Evolutionary conservation across 2,888 invertebrate genomes (phyloP), one percentile per base, ranked within the genome.

Genomic region (Pollenia griseotomentosa): DNA sequence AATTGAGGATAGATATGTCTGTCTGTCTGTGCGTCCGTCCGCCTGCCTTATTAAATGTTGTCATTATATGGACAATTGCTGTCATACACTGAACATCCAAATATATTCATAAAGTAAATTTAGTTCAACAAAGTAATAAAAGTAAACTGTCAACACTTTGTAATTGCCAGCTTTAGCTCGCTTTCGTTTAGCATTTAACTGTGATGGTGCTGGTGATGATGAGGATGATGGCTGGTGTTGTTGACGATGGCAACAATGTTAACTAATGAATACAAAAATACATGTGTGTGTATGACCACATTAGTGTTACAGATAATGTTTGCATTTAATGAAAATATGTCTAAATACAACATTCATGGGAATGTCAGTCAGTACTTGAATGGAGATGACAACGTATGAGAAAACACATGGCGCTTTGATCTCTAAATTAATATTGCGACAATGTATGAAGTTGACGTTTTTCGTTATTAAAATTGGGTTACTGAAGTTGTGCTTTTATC

Each of bases 41-140:
- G 51, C n/a, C 40, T 55, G 71, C 63, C 19, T 68, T 75, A 68
- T 82, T 82, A 68, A 55, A 46, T 71, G 77, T 61, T 78, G 73
- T 46, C 73, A 85, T 81, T 73, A 77, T 77, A 59, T 66, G 81
- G 81, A 82, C 81, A 85, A 77, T 78, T 66, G 48, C 73, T 78
- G 77, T 66, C 81, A 70, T 51, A 48, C 33, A 19, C 57, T 53
- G 33, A 33, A 33, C 33, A 33, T 33, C 6, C 33, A 33, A 33
- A 71, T 66, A 48, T 75, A 40, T 57, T 55, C 59, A 23, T 57
- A 8, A 40, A 3, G 9, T 59, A 33, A 6, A 19, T 63, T 42
- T 53, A 42, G 16, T 57, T 65, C 48, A 66, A 14, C 23, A 65
- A 81, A 23, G 6, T 42, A 82, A 68, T 74, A 59, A 68, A 82